A percentile compares a stretch with the other conserved stretches of the same genome.
phyloP scores from a whole-genome alignment of 2,888 invertebrate species.

The Orthonevra nobilis region DNA sequence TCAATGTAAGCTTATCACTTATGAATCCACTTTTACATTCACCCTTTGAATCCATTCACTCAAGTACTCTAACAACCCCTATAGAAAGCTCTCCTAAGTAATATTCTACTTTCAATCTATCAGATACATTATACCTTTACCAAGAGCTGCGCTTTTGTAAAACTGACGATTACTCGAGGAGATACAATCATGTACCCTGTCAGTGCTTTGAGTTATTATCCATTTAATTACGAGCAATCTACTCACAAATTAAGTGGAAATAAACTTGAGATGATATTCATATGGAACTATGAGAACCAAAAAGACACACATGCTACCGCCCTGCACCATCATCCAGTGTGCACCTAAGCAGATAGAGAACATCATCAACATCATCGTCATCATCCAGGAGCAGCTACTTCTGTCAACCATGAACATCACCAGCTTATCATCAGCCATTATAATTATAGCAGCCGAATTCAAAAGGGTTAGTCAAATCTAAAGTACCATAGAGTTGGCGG shows the following conservation, averaged over 20 bases:
- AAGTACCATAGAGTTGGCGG: constrained; percentile 16
- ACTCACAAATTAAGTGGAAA: constrained; percentile 58
- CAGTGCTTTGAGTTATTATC: constrained; percentile 35
- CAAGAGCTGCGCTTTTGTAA: not conserved
- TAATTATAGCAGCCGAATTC: constrained; percentile 54
- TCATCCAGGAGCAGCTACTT: no score
- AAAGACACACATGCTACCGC: constrained; percentile 8
- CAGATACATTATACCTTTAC: not conserved
- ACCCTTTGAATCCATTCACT: no score
- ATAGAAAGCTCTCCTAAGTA: no score
- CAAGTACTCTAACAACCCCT: no score
- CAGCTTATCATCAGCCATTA: constrained; percentile 57
- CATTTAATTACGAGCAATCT: constrained; percentile 54
- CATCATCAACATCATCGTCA: not conserved
- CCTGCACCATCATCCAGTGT: constrained; percentile 18
- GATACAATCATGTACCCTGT: constrained; percentile 3
- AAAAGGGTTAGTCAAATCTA: constrained; percentile 60
- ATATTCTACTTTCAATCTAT: no score
- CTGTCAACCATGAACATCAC: constrained; percentile 54
- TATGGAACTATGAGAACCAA: constrained; percentile 28
- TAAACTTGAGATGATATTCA: constrained; percentile 32
- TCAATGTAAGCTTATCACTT: no score
- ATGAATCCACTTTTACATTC: no score
- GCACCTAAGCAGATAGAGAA: constrained; percentile 51
- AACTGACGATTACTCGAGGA: not conserved